phyloP scores from a whole-genome alignment of 2,113 vertebrate species.

The Cyprinodon brontotheroides region DNA sequence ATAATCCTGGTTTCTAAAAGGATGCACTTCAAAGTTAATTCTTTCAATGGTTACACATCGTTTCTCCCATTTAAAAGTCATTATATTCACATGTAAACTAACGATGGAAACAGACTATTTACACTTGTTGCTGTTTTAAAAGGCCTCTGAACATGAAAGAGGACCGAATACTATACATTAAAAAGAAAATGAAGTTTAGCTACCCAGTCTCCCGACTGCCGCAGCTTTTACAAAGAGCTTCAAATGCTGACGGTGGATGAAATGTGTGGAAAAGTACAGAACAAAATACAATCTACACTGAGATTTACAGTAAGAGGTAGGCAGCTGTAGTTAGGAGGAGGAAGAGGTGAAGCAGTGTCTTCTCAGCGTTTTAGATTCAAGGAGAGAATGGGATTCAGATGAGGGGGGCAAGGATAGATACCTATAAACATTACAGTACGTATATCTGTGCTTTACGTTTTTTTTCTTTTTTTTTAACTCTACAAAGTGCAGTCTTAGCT shows the following conservation, averaged over 20 bases:
- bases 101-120: conserved; percentile 42
- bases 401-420: conserved; percentile 25
- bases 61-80: conserved; percentile 28
- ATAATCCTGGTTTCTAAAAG: conserved; percentile 25
- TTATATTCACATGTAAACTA: conserved; percentile 47
- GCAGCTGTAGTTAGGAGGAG: conserved; percentile 58
- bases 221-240: conserved; percentile 25
- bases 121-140: conserved; percentile 30
- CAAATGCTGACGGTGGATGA: conserved; percentile 28
- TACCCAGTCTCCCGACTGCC: conserved; percentile 34
- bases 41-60: conserved; percentile 52
- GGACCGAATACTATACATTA: conserved; percentile 48
- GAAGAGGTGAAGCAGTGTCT: conserved; percentile 68
- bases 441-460: conserved; percentile 64
- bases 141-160: conserved; percentile 57
- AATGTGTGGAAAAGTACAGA: conserved; percentile 21
- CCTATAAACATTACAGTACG: conserved; percentile 69
- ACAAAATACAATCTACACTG: conserved; percentile 23
- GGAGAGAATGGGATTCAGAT: background rate
- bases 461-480: conserved; percentile 17
- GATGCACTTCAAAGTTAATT: conserved; percentile 55
- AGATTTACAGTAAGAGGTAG: conserved; percentile 65
- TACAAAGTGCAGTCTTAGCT: conserved; percentile 54
- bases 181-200: conserved; percentile 16
- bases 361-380: conserved; percentile 40